phyloP scores from a whole-genome alignment of 2,888 invertebrate genomes.

The Parascotia fuliginaria region DNA sequence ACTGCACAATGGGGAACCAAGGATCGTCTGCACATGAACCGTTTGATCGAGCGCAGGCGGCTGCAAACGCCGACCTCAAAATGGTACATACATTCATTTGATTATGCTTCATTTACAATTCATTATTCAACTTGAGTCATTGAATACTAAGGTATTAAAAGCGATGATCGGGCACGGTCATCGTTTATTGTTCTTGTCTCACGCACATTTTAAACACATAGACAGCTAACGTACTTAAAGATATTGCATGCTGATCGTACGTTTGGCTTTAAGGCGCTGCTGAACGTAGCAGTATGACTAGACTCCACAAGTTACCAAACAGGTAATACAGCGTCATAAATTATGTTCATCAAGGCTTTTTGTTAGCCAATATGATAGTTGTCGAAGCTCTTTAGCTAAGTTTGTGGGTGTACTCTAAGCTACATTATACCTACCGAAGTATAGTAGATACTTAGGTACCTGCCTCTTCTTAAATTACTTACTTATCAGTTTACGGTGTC shows the following conservation, averaged over 20 bases:
- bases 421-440: background rate
- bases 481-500: no score
- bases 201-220: conserved; percentile 22
- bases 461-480: no score
- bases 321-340: conserved; percentile 20
- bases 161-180: conserved; percentile 36
- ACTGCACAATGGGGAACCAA: conserved; percentile 91
- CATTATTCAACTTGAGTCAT: conserved; percentile 54
- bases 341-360: conserved; percentile 13
- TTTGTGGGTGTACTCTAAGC: background rate
- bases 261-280: conserved; percentile 8
- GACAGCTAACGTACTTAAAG: conserved; percentile 17
- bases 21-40: conserved; percentile 93
- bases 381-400: background rate
- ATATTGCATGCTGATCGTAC: conserved; percentile 14
- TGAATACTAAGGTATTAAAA: conserved; percentile 30
- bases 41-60: conserved; percentile 88
- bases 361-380: background rate
- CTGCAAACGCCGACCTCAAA: conserved; percentile 79
- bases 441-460: no score
- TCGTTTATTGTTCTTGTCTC: conserved; percentile 45
- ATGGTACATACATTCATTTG: conserved; percentile 65
- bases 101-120: conserved; percentile 53
- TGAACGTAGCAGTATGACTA: conserved; percentile 6
- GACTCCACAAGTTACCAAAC: conserved; percentile 6